Evolutionary conservation across 2,888 invertebrate genomes (phyloP).

Genomic region (Acholoe squamosa): DNA sequence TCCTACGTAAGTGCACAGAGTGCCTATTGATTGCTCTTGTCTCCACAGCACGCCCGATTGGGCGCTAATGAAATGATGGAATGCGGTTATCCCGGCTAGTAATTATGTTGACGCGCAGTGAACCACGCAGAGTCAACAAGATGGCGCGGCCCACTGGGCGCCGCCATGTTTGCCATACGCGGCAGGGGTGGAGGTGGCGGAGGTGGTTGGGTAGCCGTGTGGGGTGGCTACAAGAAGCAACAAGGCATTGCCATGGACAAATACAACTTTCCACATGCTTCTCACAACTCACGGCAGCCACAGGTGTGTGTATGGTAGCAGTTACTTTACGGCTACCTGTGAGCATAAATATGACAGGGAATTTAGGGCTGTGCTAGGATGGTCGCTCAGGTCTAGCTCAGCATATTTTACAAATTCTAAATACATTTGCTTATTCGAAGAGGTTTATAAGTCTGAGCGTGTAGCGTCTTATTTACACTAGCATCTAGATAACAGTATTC

Average conservation of each 20-base stretch:
- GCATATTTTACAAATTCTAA: too few relatives aligned
- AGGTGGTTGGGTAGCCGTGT: background rate
- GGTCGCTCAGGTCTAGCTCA: too few relatives aligned
- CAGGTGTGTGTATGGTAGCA: too few relatives aligned
- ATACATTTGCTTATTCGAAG: too few relatives aligned
- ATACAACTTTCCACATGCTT: background rate
- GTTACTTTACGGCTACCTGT: too few relatives aligned
- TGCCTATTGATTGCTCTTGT: constrained; percentile 34
- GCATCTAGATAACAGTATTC: too few relatives aligned
- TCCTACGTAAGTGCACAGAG: constrained; percentile 20
- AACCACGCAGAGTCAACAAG: constrained; percentile 44
- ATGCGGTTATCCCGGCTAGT: constrained; percentile 35
- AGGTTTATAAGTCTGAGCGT: too few relatives aligned
- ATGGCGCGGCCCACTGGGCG: constrained; percentile 45
- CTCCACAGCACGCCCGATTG: constrained; percentile 33
- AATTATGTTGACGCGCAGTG: constrained; percentile 47
- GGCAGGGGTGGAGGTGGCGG: background rate
- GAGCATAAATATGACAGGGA: too few relatives aligned
- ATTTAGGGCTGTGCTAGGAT: too few relatives aligned
- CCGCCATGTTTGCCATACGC: constrained; percentile 26
- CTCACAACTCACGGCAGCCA: background rate
- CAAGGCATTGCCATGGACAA: background rate
- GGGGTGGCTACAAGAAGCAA: background rate
- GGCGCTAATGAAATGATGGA: constrained; percentile 47
- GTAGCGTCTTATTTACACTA: too few relatives aligned